These are phyloP conservation scores for Coregonus suidteri DNA, from an alignment of 2,797 vertebrate species.

Conservation along the genomic window DNA sequence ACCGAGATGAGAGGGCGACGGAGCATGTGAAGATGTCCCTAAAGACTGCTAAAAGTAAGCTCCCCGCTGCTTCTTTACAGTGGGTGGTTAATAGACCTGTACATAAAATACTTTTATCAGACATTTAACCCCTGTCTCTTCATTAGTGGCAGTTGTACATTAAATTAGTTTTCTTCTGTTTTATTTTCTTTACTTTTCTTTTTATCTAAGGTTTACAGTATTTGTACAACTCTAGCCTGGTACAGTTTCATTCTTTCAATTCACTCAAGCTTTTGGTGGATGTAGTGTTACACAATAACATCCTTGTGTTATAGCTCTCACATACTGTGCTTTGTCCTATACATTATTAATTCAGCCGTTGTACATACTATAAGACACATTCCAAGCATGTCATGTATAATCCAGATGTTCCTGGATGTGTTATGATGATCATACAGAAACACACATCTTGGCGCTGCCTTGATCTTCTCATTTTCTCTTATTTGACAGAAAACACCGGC, in stretches of 20 bases:
- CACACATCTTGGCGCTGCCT: not conserved
- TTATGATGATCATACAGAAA: not conserved
- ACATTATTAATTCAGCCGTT: not conserved
- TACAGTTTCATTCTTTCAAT: not conserved
- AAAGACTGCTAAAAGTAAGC: constrained; percentile 70
- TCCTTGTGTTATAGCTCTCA: not conserved
- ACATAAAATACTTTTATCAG: not conserved
- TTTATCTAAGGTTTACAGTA: not conserved
- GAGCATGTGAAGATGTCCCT: constrained; percentile 72
- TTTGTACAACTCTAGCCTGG: not conserved
- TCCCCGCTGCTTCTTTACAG: too few relatives aligned
- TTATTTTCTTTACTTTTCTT: not conserved
- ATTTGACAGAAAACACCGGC: not conserved
- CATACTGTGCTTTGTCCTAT: not conserved
- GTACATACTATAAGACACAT: not conserved
- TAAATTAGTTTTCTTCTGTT: constrained; percentile 8
- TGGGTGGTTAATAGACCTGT: not conserved
- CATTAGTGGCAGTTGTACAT: not conserved
- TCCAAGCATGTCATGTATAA: constrained; percentile 6
- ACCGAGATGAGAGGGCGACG: constrained; percentile 56
- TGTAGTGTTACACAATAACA: not conserved
- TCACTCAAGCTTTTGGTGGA: too few relatives aligned
- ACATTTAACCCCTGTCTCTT: not conserved
- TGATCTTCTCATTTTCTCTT: not conserved
- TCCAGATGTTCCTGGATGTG: not conserved